phyloP scores from a whole-genome alignment of 2,113 vertebrate genomes.

The Rhinoderma darwinii region DNA sequence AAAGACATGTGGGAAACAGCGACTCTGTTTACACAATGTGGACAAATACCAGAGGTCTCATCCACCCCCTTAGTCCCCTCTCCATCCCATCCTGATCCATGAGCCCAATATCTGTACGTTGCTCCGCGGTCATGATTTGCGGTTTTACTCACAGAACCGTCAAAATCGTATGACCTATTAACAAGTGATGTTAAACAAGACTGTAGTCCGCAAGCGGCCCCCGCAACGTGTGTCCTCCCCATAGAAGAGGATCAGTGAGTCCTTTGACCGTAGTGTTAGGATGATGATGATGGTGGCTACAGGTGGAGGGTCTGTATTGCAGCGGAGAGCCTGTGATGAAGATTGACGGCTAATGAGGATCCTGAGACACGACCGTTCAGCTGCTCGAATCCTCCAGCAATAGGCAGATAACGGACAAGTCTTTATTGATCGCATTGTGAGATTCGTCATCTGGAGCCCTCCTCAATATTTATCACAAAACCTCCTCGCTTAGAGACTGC shows the following conservation, averaged over 20 bases:
- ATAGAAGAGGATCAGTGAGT: no score
- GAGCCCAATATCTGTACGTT: background rate
- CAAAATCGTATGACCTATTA: no score
- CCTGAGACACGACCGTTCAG: background rate
- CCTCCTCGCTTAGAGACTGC: background rate
- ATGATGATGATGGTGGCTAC: no score
- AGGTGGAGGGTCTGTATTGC: background rate
- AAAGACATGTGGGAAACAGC: background rate
- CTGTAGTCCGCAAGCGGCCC: no score
- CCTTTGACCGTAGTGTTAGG: no score
- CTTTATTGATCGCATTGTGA: constrained; percentile 1
- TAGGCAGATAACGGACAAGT: background rate
- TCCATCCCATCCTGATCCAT: background rate
- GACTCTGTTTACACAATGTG: background rate
- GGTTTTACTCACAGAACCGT: no score
- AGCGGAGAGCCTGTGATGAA: background rate
- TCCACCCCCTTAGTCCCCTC: background rate
- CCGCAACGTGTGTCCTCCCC: no score
- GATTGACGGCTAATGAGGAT: constrained; percentile 35
- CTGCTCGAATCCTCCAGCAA: constrained; percentile 31
- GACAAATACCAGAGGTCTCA: background rate
- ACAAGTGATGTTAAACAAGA: no score
- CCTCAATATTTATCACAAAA: constrained; percentile 3
- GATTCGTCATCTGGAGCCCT: background rate
- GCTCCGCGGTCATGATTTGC: no score